Base-by-base conservation (phyloP, 2,113 vertebrate genomes). In the Rhinopithecus roxellana region DNA sequence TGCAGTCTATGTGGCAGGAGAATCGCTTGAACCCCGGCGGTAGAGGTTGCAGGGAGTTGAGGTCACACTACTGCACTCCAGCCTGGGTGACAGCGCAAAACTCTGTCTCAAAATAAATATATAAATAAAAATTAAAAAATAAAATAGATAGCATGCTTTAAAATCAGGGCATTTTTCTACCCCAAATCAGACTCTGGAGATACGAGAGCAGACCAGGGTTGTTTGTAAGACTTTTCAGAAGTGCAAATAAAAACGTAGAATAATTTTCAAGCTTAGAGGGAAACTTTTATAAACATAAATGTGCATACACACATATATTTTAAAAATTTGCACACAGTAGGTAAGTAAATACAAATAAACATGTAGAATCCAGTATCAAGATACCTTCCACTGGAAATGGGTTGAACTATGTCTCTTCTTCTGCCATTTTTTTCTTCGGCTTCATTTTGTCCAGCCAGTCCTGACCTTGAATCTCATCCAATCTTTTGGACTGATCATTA, bases 401-500 rank as follows among this genome's bases (percentile, higher is more conserved):
- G 12, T 14, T 25, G 55, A 23, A 11, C 20, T 78, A 48, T 8
- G 2, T 3, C 17, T 61, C 27, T 50, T 78, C 27, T 70, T 3
- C 0, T 2, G 30, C 6, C 5, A 3, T 43, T 23, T 40, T 75
- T 85, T 8, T 8, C 2, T 59, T 80, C 59, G 2, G 2, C 13
- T 35, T 13, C 50, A 6, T 84, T 69, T 67, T 8, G 1, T 72
- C 1, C 25, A n/a, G 40, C 32, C 23, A 3, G 0, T 85, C 23
- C 40, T 70, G 27, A 45, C 48, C 59, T 5, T 25, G 25, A 22
- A 12, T 40, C 6, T 23, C n/a, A 38, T 14, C 48, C 38, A n/a
- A 1, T 40, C 32, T 1, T 35, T 79, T 12, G 69, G 32, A 12
- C 22, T 57, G 11, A 38, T 27, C 22, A 32, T 10, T 20, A 25